These are phyloP conservation scores for Micrastur ruficollis DNA, from an alignment of 2,797 vertebrate genomes.

Conservation along the genomic window DNA sequence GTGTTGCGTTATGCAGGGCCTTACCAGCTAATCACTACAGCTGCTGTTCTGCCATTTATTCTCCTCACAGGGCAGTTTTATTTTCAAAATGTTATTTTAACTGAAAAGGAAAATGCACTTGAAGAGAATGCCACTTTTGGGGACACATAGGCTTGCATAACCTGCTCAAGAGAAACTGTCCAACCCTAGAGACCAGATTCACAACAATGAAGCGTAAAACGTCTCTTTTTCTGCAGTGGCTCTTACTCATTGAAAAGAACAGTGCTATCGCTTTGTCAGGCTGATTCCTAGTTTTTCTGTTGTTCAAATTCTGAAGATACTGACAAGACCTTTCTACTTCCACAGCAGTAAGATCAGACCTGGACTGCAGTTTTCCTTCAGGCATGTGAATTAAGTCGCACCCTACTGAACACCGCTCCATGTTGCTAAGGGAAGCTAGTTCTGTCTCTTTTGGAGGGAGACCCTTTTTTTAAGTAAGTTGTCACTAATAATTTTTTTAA, in stretches of 20 bases:
- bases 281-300: background rate
- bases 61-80: slow-evolving; percentile 51
- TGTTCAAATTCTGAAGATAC: background rate
- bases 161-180: fast-evolving
- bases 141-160: background rate
- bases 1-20: slow-evolving; percentile 44
- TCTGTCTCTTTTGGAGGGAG: background rate
- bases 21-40: slow-evolving; percentile 63
- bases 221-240: background rate
- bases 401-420: background rate
- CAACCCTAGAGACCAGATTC: background rate
- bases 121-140: background rate
- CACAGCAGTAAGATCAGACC: background rate
- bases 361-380: background rate
- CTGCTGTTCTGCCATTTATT: slow-evolving; percentile 66
- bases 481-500: background rate
- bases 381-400: background rate
- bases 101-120: slow-evolving; percentile 41
- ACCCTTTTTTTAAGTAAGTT: background rate
- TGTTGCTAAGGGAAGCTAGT: background rate
- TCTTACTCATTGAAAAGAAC: background rate
- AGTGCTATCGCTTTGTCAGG: background rate
- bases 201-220: background rate
- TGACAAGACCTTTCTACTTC: background rate
- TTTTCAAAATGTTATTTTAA: slow-evolving; percentile 68